Evolutionary conservation across 2,797 vertebrate genomes (phyloP).

Genomic region (Hybognathus amarus): DNA sequence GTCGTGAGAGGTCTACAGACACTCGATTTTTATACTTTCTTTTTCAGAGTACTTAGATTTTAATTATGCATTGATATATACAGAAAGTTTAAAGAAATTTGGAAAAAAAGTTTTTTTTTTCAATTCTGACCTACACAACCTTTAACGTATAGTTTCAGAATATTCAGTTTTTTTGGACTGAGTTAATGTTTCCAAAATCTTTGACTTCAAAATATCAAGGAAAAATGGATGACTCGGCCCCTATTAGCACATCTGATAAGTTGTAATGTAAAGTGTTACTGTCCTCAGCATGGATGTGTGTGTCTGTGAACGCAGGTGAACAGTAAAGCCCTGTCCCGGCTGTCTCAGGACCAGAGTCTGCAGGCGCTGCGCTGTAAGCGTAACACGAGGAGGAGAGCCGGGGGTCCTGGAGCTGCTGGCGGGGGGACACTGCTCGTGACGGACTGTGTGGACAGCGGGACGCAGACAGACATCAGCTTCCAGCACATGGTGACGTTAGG

Average conservation of each 20-base stretch:
- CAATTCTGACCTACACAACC: no score
- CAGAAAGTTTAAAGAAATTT: no score
- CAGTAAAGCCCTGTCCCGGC: conserved; percentile 82
- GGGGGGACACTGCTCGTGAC: conserved; percentile 55
- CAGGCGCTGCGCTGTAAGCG: conserved; percentile 81
- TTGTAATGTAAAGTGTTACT: not conserved
- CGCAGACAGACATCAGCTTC: conserved; percentile 91
- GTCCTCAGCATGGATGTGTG: not conserved
- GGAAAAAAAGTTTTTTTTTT: no score
- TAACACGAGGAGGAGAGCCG: conserved; percentile 78
- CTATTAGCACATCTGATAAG: not conserved
- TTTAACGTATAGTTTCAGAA: no score
- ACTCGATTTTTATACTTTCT: no score
- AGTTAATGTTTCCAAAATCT: not conserved
- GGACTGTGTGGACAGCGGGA: conserved; percentile 89
- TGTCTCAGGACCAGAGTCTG: conserved; percentile 81
- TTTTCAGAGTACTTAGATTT: no score
- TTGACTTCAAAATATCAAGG: not conserved
- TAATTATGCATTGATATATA: no score
- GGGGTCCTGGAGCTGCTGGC: conserved; percentile 61
- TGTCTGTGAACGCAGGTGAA: conserved; percentile 74
- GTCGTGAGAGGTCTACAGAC: no score
- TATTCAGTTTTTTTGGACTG: not conserved
- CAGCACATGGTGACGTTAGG: conserved; percentile 87
- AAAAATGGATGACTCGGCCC: not conserved